Evolutionary conservation across 2,797 vertebrate genomes (phyloP).

Genomic region (Psittacula derbiana): DNA sequence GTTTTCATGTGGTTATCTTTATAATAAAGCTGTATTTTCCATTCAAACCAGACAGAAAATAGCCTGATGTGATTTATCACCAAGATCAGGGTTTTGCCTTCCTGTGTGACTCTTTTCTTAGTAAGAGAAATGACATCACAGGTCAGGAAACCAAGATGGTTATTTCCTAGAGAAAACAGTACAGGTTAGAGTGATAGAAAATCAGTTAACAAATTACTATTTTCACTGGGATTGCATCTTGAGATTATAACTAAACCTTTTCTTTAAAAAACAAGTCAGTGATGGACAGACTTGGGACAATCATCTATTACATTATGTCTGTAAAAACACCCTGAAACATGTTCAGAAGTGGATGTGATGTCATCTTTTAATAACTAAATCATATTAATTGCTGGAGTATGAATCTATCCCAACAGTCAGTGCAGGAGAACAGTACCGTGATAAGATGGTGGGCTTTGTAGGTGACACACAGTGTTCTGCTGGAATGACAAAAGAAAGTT

Average conservation of each 20-base stretch:
- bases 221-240: neutral
- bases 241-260: neutral
- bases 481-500: neutral
- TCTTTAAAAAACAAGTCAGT: neutral
- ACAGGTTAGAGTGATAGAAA: fast-evolving
- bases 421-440: neutral
- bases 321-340: neutral
- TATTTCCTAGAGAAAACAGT: neutral
- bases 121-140: neutral
- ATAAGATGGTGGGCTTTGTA: neutral
- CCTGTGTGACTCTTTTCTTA: neutral
- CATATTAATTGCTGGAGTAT: neutral
- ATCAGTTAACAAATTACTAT: neutral
- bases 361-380: neutral
- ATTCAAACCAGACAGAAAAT: neutral
- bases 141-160: neutral
- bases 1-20: neutral
- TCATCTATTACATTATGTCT: neutral
- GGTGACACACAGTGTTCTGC: neutral
- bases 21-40: neutral
- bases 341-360: neutral
- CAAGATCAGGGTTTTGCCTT: neutral
- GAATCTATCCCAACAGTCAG: neutral
- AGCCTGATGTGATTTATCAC: neutral
- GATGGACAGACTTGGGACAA: neutral